Base-by-base conservation (phyloP, 1,140 invertebrate species). In the Oncopodura yosiiana region DNA sequence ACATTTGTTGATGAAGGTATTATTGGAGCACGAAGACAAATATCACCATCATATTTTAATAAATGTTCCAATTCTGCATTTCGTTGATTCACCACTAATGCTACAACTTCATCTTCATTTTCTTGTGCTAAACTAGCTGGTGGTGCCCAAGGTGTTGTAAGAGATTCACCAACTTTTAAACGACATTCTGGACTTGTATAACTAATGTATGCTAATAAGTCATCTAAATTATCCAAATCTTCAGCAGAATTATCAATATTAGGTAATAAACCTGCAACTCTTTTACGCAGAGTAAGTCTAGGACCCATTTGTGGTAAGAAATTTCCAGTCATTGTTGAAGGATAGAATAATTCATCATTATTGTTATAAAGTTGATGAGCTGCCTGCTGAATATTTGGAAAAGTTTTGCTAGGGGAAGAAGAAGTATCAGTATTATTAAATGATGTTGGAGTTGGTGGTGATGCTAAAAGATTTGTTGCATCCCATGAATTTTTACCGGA, bases 401-500 rank as follows among this genome's bases (percentile, higher is more conserved):
- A 27, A 1, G 29, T 19, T 2, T 23, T 3, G 30, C 24, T 19
- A 49, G 18, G 16, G 12, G 27, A 18, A 32, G n/a, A n/a, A n/a
- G n/a, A n/a, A n/a, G n/a, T 4, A 6, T 3, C 27, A 30, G 16
- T 26, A 34, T 11, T 30, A 34, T 48, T 29, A 57, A 24, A 34
- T 54, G 51, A 37, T 70, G 69, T 4, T 70, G 69, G 23, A 70
- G 68, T 3, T 69, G 70, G 19, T 24, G 26, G 3, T 18, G 45
- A 24, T n/a, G 49, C 4, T 68, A 91, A 90, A 1, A 96, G 73
- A 39, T 92, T 84, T 0, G 89, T 88, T 44, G 87, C 88, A 70
- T 96, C 92, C 93, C 93, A 97, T 60, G 87, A 92, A 44, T 87
- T 86, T 73, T 95, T 96, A n/a, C 94, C 93, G 42, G 86, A 84